Conservation (phyloP, 2,113 vertebrate species). For the Strix uralensis region DNA sequence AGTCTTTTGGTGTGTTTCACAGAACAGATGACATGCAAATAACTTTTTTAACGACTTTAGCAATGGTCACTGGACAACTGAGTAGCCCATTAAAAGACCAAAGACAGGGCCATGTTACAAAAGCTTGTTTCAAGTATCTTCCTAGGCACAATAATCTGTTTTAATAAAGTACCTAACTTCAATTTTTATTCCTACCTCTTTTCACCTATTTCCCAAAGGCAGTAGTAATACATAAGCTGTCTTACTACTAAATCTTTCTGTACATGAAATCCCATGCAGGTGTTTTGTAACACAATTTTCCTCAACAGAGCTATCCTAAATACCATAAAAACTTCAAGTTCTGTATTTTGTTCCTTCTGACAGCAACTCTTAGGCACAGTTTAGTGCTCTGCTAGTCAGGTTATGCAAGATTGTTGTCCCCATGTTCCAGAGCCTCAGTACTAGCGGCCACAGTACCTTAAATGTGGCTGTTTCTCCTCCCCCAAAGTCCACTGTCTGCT, state of each 20-base stretch:
- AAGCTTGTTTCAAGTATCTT: background rate
- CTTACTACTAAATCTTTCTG: background rate
- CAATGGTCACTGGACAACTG: background rate
- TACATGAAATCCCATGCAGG: background rate
- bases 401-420: fast-evolving
- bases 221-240: background rate
- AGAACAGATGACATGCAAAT: background rate
- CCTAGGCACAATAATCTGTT: background rate
- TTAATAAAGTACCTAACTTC: background rate
- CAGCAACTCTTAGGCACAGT: fast-evolving
- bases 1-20: background rate
- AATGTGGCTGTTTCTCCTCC: background rate
- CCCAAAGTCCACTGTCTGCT: fast-evolving
- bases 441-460: fast-evolving
- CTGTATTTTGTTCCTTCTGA: background rate
- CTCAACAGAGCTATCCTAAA: background rate
- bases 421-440: fast-evolving
- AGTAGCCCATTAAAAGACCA: background rate
- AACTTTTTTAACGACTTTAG: background rate
- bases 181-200: background rate
- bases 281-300: background rate
- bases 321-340: background rate
- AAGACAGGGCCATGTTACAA: background rate
- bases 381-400: too few relatives aligned
- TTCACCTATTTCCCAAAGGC: background rate